Evolutionary conservation across 2,113 vertebrate genomes (phyloP), one percentile per base, ranked within the genome.

Genomic region (Alethe diademata): DNA sequence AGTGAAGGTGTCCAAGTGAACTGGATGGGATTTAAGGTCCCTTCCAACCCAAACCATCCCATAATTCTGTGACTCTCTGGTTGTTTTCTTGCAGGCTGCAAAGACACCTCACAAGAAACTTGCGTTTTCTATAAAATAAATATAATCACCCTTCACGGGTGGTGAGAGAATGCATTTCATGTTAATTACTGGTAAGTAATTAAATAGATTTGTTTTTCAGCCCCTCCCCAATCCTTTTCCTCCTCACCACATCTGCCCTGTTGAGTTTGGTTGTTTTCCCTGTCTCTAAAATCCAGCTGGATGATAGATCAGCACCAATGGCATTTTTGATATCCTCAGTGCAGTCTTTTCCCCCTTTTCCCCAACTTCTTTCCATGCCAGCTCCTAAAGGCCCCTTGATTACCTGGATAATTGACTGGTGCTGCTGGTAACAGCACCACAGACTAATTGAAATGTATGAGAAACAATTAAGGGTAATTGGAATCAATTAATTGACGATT

Each of bases 401-500:
- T 50, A 72, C 95, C 90, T 23, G 85, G 81, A 53, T 93, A 89
- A 97, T 91, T 92, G 88, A 50, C 88, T 80, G 54, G 90, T 85
- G 62, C 88, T 16, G 95, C 90, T 65, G 40, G 50, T 54, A 95
- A 95, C 97, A 82, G 92, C 96, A 54, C 86, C 78, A 60, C 71
- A 11, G 81, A 88, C 96, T 98, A 97, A 97, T 97, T 98, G 97
- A 97, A 97, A 98, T 80, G 97, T 96, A 97, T 93, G 97, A 98
- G 97, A 96, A 97, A 97, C 97, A 98, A 98, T 98, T 97, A 98
- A 45, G 17, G 88, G 96, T 98, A 97, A 98, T 97, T 98, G 97
- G 96, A 96, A 97, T 97, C 98, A 97, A 98, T 98, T 98, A 97
- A 98, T 97, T 95, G 95, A 97, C 86, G 94, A 97, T 97, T 97